Percentiles rank a stretch among this genome's conserved stretches.
Evolutionary conservation across 2,797 vertebrate genomes (phyloP).

Genomic region (Caiman crocodilus): DNA sequence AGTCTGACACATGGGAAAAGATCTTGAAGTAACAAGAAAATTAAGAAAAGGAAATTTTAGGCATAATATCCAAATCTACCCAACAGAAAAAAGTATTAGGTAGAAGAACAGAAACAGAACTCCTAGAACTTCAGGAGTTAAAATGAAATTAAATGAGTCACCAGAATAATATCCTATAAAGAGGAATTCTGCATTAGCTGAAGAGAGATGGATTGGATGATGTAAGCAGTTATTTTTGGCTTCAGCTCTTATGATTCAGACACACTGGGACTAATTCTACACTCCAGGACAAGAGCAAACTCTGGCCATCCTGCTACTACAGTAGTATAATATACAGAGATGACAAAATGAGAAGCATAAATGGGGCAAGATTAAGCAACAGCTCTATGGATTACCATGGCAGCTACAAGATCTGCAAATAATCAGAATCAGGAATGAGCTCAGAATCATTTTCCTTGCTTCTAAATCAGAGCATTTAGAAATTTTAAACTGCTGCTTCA

Average conservation of each 20-base stretch:
- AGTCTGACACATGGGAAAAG: fast-evolving
- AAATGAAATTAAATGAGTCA: neutral
- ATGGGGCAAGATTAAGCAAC: neutral
- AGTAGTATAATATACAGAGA: neutral
- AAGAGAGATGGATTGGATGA: neutral
- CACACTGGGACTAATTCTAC: neutral
- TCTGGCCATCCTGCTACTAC: fast-evolving
- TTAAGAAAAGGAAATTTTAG: neutral
- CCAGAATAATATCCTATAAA: neutral
- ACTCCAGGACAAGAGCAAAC: neutral
- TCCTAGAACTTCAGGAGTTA: neutral
- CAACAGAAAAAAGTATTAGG: neutral
- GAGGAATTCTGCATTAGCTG: neutral
- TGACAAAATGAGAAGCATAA: neutral
- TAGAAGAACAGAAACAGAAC: neutral
- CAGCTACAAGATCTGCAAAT: neutral
- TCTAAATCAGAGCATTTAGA: neutral
- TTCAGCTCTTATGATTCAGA: neutral
- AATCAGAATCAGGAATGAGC: neutral
- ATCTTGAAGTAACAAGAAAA: neutral
- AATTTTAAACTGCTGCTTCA: conserved; percentile 10
- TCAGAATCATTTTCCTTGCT: conserved; percentile 22
- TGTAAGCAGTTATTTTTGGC: neutral
- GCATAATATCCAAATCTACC: neutral
- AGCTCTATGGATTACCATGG: neutral